Evolutionary conservation across 2,113 vertebrate genomes (phyloP).

Genomic region (Spilogale gracilis): DNA sequence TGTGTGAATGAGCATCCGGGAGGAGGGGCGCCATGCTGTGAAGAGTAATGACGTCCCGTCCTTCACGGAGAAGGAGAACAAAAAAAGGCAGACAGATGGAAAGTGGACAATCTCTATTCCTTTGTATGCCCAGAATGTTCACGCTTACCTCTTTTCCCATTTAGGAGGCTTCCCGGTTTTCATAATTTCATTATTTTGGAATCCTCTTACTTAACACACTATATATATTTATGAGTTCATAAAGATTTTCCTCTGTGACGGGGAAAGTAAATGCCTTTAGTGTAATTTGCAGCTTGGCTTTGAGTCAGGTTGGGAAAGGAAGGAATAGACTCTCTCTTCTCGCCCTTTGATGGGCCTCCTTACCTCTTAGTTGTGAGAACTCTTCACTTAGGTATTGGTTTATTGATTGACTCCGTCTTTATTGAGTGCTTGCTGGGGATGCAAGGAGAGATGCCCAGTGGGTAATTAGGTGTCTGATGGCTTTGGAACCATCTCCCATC

Average conservation of each 20-base stretch:
- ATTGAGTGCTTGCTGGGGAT: background rate
- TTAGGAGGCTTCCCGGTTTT: background rate
- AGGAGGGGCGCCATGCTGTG: background rate
- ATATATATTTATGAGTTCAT: conserved; percentile 50
- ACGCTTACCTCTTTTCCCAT: background rate
- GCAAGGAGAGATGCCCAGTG: background rate
- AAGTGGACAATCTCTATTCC: background rate
- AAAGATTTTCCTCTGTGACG: conserved; percentile 26
- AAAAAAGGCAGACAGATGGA: background rate
- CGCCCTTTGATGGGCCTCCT: conserved; percentile 51
- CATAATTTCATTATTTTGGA: conserved; percentile 12
- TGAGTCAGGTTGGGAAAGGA: conserved; percentile 18
- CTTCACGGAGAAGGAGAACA: background rate
- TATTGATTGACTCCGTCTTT: conserved; percentile 31
- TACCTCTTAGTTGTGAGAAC: conserved; percentile 8
- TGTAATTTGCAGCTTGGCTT: conserved; percentile 28
- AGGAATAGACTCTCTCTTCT: conserved; percentile 55
- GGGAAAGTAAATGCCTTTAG: background rate
- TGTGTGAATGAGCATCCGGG: background rate
- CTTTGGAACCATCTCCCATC: background rate
- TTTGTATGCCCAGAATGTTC: conserved; percentile 17
- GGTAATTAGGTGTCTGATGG: background rate
- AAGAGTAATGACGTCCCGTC: background rate
- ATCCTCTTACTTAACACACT: background rate
- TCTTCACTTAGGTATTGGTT: background rate